phyloP scores from a whole-genome alignment of 2,797 vertebrate species.

The Tenualosa thibaudeaui region DNA sequence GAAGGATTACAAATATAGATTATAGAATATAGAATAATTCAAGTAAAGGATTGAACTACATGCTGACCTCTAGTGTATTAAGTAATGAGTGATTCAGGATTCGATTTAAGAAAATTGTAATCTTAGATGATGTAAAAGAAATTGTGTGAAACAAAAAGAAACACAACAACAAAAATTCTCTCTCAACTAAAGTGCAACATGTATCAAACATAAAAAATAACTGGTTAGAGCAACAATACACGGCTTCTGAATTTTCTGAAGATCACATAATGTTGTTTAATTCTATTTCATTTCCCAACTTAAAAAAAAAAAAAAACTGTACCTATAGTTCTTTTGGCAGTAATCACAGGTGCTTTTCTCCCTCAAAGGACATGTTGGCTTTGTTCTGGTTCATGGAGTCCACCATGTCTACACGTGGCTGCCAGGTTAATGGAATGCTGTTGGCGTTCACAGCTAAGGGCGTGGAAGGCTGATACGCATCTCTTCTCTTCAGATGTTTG shows the following conservation, averaged over 20 bases:
- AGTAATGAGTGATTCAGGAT: not conserved
- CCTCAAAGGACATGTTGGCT: slow-evolving; percentile 28
- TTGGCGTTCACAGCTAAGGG: not conserved
- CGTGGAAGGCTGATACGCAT: not conserved
- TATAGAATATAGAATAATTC: no score
- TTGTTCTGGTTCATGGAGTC: slow-evolving; percentile 37
- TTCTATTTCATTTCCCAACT: not conserved
- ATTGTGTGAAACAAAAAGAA: no score
- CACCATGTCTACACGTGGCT: not conserved
- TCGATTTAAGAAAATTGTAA: no score
- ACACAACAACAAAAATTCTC: no score
- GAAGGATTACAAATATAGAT: no score
- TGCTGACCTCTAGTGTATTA: no score
- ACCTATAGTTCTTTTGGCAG: not conserved
- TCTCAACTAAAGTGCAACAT: no score
- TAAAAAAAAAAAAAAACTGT: not conserved
- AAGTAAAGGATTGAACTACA: no score
- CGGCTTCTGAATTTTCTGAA: not conserved
- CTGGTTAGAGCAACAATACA: not conserved
- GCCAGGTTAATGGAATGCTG: not conserved
- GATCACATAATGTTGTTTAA: not conserved
- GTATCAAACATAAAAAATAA: no score
- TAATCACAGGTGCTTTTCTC: not conserved
- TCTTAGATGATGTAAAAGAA: no score
- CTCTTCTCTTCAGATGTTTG: not conserved